phyloP scores from a whole-genome alignment of 2,797 vertebrate genomes.

The Leptoclinus maculatus region DNA sequence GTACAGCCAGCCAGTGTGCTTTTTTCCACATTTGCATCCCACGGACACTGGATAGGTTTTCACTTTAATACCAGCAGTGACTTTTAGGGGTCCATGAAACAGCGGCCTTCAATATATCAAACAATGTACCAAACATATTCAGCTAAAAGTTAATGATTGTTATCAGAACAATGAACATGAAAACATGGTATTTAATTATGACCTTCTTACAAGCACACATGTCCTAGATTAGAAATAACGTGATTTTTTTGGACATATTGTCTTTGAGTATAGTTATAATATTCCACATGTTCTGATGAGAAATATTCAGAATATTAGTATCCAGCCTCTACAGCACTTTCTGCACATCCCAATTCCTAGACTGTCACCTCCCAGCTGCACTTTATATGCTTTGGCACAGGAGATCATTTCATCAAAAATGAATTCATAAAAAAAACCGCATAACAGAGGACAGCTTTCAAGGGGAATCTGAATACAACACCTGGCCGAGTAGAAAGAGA shows the following conservation, averaged over 20 bases:
- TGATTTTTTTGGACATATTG: conserved; percentile 20
- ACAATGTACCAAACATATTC: not conserved
- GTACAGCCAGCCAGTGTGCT: no score
- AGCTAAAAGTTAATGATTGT: not conserved
- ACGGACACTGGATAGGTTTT: no score
- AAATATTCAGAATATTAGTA: conserved; percentile 25
- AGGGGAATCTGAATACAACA: conserved; percentile 80
- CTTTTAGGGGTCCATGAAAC: not conserved
- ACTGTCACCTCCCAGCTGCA: conserved; percentile 64
- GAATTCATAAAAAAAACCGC: conserved; percentile 63
- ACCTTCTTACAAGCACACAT: not conserved
- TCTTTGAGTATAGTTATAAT: conserved; percentile 37
- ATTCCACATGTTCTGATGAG: no score
- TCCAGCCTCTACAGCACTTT: conserved; percentile 30
- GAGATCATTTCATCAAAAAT: conserved; percentile 77
- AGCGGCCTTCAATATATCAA: not conserved
- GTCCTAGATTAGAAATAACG: no score
- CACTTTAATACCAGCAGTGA: not conserved
- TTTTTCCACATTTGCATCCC: no score
- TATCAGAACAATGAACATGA: not conserved
- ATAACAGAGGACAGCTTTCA: conserved; percentile 77
- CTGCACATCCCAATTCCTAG: conserved; percentile 19
- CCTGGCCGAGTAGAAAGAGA: conserved; percentile 55
- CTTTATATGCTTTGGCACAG: conserved; percentile 65
- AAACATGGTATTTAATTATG: not conserved